A percentile compares a stretch with the other conserved stretches of the same genome.
Conservation (phyloP, 2,113 vertebrate genomes). For the Pteronura brasiliensis region DNA sequence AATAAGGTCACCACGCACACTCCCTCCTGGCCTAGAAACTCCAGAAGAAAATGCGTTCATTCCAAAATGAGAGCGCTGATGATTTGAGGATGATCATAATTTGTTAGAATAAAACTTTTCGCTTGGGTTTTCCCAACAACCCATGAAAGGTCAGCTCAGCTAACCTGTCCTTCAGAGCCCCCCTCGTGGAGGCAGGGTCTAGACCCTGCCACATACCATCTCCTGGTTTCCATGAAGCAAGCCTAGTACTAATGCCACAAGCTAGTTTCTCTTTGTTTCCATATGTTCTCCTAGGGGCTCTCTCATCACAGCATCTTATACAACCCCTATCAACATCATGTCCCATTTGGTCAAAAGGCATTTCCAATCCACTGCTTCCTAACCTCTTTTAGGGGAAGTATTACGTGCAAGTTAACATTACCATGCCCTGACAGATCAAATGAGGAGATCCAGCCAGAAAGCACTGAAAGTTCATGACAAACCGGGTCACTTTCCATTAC, state of each 20-base stretch:
- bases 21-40: background rate
- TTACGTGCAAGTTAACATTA: constrained; percentile 37
- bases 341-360: constrained; percentile 52
- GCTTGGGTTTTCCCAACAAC: background rate
- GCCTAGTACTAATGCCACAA: background rate
- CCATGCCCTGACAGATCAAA: constrained; percentile 63
- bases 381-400: constrained; percentile 51
- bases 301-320: constrained; percentile 45
- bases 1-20: fast-evolving
- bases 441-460: constrained; percentile 49
- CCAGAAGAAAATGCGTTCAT: background rate
- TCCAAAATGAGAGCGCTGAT: background rate
- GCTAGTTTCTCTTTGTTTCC: constrained; percentile 58
- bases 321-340: constrained; percentile 50
- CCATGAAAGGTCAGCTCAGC: background rate
- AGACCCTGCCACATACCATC: constrained; percentile 38
- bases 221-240: background rate
- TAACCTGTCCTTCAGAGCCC: background rate
- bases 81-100: background rate
- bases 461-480: constrained; percentile 54
- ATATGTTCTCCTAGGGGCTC: constrained; percentile 55
- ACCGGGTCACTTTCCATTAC: constrained; percentile 61
- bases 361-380: constrained; percentile 66
- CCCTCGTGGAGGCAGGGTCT: background rate
- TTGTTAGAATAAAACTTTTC: background rate